Conservation (phyloP, 2,888 invertebrate genomes). For the Aphodius granarius region DNA sequence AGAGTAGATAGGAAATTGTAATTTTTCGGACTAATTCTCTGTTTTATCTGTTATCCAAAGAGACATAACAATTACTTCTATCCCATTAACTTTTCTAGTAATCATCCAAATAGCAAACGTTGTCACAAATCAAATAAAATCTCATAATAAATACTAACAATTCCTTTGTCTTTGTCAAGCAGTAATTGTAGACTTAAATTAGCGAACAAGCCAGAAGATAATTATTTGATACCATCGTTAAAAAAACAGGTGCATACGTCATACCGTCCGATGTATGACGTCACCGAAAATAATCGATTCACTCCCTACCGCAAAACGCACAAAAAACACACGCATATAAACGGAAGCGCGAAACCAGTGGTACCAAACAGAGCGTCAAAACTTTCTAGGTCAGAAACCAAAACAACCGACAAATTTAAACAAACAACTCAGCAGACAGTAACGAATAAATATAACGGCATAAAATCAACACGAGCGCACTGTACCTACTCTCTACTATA, state of each 20-base stretch:
- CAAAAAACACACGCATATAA: not conserved
- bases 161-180: no score
- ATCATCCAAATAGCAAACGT: no score
- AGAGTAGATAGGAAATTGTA: no score
- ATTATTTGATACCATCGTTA: not conserved
- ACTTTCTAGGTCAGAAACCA: not conserved
- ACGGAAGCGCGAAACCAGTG: not conserved
- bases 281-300: not conserved
- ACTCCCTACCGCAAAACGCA: not conserved
- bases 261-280: not conserved
- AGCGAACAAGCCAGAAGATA: not conserved
- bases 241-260: not conserved
- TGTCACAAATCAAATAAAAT: no score
- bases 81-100: no score
- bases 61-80: no score
- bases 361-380: not conserved
- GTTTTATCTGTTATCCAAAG: no score
- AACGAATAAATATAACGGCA: not conserved
- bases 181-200: no score
- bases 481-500: no score
- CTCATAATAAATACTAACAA: no score
- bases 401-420: not conserved
- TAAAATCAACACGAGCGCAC: not conserved
- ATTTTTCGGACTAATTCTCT: no score
- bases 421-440: not conserved